Base-by-base conservation (phyloP, 1,140 invertebrate species). In the Gryon sp. region DNA sequence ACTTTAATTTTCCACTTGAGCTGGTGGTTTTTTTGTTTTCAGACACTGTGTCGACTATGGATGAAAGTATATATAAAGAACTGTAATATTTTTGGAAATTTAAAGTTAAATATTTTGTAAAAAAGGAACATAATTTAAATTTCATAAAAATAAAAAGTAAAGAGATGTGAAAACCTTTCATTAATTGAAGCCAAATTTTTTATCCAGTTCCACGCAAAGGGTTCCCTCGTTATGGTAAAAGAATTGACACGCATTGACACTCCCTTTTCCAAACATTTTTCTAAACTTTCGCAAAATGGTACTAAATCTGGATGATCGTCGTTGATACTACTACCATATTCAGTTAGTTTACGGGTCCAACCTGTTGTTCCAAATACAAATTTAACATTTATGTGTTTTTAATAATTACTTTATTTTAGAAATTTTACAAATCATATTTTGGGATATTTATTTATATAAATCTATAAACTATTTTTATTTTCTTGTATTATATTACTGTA, bases 161-260 rank as follows among this genome's bases (percentile, higher is more conserved):
- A 62, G 4, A n/a, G 11, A 26, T 24, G 24, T 60, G 19, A 11
- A 22, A 40, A 60, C 77, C 77, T 69, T 50, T 79, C 77, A 16
- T 87, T 83, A 65, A 80, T 84, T 12, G 80, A 76, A 14, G 83
- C 76, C 4, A 90, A 75, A 63, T 89, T 83, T 59, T 87, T 80
- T 66, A 91, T 75, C 89, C 90, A 91, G 12, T 86, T 70, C 89
- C 89, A 91, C 11, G 86, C 78, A 53, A 90, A 87, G 3, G 86
- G 82, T 62, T 83, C 73, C 68, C 83, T 88, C 18, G 79, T 76
- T 24, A 89, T 82, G 20, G 85, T 86, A 52, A 89, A 79, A 0
- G 82, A 74, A 62, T 82, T 88, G 9, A 84, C 48, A 20, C 76
- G 75, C 6, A 80, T 46, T 2, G 85, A 26, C 11, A 91, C 68